Evolutionary conservation across 64 coral and sea anemone species (phyloP).

Genomic region (Anthopleura sola): DNA sequence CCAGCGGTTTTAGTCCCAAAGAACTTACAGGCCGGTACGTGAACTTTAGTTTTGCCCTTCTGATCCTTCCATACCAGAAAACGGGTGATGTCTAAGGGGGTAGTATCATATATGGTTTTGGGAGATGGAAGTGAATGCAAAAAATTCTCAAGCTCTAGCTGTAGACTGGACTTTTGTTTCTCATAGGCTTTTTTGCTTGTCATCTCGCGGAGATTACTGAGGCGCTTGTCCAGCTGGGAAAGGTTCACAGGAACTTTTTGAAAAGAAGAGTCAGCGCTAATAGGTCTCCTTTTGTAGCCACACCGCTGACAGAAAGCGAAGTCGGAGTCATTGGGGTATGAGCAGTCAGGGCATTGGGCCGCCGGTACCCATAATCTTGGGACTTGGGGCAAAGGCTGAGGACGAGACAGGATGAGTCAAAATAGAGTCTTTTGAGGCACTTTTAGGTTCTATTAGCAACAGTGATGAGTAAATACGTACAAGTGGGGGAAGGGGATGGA

Average conservation of each 20-base stretch:
- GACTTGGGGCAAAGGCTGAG: conserved; percentile 1
- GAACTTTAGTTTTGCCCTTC: background rate
- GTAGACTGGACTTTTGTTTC: conserved; percentile 31
- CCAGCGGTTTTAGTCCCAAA: background rate
- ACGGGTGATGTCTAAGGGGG: conserved; percentile 21
- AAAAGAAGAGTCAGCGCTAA: too few species aligned
- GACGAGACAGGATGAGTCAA: too few species aligned
- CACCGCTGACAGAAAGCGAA: conserved; percentile 46
- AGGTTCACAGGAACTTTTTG: background rate
- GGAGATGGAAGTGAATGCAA: conserved; percentile 22
- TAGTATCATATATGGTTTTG: background rate
- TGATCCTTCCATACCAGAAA: conserved; percentile 47
- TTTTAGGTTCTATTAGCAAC: too few species aligned
- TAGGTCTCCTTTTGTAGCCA: conserved; percentile 5
- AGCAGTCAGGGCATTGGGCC: conserved; percentile 22
- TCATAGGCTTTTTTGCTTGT: conserved; percentile 18
- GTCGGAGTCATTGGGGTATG: conserved; percentile 32
- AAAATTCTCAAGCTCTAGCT: conserved; percentile 35
- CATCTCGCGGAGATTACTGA: background rate
- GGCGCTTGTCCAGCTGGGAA: background rate
- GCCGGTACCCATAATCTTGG: conserved; percentile 30
- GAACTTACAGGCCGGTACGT: background rate
- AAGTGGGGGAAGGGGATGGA: too few species aligned
- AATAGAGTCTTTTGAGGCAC: too few species aligned
- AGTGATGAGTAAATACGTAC: too few species aligned